phyloP scores from a whole-genome alignment of 2,113 vertebrate species.

The Narcine bancroftii region DNA sequence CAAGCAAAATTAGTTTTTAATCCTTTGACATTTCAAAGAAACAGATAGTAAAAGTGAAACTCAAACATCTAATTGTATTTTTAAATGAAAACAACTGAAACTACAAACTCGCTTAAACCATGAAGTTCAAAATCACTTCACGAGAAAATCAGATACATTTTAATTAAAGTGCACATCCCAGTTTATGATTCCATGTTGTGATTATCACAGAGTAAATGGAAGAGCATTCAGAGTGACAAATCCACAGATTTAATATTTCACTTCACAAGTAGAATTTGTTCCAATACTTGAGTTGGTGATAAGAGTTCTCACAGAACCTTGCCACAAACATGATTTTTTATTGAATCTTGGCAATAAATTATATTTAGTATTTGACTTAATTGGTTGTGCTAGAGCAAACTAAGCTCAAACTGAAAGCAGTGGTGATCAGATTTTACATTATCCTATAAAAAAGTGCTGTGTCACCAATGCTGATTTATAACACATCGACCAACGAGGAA shows the following conservation, averaged over 20 bases:
- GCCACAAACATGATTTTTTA: not conserved
- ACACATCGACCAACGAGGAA: not conserved
- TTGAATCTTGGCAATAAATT: not conserved
- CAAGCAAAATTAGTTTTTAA: no score
- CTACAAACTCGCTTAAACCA: no score
- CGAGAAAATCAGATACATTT: not conserved
- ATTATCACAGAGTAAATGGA: not conserved
- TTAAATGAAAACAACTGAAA: not conserved
- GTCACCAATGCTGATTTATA: not conserved
- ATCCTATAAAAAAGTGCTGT: not conserved
- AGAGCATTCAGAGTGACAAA: not conserved
- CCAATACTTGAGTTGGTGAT: not conserved
- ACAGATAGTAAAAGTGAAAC: not conserved
- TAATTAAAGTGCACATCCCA: not conserved
- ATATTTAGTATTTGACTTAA: no score
- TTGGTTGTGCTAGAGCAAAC: no score
- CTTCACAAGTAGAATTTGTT: not conserved
- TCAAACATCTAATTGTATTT: not conserved
- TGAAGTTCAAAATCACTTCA: not conserved
- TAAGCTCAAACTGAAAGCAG: no score
- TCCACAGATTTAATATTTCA: not conserved
- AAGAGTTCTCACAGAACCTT: not conserved
- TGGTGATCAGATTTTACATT: no score
- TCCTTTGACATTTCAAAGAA: no score
- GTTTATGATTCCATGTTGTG: not conserved